Conservation (phyloP, 2,113 vertebrate species). For the Notechis scutatus region DNA sequence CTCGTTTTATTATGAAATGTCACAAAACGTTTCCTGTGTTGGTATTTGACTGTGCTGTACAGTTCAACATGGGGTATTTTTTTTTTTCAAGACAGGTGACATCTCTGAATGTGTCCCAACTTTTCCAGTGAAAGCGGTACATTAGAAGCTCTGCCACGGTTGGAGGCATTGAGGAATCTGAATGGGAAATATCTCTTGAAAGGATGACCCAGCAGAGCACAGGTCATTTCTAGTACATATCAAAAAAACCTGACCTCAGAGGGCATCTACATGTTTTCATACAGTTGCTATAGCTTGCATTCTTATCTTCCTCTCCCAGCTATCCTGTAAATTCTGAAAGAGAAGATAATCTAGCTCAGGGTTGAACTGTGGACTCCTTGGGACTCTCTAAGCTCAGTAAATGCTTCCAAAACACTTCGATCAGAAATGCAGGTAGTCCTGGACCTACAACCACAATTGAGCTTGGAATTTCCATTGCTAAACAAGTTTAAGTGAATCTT, state of each 20-base stretch:
- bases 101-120: not conserved
- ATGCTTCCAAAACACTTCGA: not conserved
- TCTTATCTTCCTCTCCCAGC: not conserved
- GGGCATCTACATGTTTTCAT: not conserved
- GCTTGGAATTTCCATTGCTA: not conserved
- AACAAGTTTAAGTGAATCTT: not conserved
- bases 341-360: not conserved
- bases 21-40: not conserved
- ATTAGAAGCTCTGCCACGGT: not conserved
- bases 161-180: not conserved
- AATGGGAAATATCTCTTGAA: not conserved
- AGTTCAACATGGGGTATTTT: not conserved
- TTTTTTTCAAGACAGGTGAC: not conserved
- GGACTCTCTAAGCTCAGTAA: not conserved
- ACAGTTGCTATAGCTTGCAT: not conserved
- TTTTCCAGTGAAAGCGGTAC: not conserved
- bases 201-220: not conserved
- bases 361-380: not conserved
- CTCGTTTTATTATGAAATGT: not conserved
- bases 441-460: not conserved
- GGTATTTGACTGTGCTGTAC: not conserved
- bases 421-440: not conserved
- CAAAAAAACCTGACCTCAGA: not conserved
- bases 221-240: too few species aligned
- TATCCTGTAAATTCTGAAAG: not conserved